Percentiles rank a stretch among this genome's conserved stretches.
Conservation (phyloP, 2,797 vertebrate genomes). For the Hylomyscus alleni region DNA sequence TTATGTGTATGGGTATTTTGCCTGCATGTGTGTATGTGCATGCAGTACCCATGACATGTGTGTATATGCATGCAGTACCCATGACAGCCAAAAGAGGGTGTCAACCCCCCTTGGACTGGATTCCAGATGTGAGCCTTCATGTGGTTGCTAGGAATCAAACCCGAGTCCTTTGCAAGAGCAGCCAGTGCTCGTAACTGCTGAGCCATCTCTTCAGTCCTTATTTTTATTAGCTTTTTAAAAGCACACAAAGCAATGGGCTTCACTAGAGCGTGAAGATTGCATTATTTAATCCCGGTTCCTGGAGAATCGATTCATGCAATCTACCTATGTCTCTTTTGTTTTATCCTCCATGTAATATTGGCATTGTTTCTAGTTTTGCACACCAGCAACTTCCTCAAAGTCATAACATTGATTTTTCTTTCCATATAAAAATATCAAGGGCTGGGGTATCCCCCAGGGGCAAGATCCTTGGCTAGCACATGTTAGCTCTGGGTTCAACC, state of each 20-base stretch:
- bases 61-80: not conserved
- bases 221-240: not conserved
- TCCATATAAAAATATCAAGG: not conserved
- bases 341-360: not conserved
- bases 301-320: not conserved
- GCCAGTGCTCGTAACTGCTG: not conserved
- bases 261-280: not conserved
- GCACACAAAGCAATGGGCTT: not conserved
- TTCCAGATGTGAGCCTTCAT: not conserved
- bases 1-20: not conserved
- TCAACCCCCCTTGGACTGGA: not conserved
- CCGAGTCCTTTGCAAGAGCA: not conserved
- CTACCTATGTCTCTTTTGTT: not conserved
- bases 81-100: not conserved
- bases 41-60: not conserved
- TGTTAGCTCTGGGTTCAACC: not conserved
- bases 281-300: not conserved
- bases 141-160: not conserved
- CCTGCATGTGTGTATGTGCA: not conserved
- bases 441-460: not conserved
- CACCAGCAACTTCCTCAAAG: not conserved
- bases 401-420: not conserved
- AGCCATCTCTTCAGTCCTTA: not conserved
- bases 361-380: not conserved
- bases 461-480: not conserved